phyloP scores from a whole-genome alignment of 2,113 vertebrate species.

The Alethe diademata region DNA sequence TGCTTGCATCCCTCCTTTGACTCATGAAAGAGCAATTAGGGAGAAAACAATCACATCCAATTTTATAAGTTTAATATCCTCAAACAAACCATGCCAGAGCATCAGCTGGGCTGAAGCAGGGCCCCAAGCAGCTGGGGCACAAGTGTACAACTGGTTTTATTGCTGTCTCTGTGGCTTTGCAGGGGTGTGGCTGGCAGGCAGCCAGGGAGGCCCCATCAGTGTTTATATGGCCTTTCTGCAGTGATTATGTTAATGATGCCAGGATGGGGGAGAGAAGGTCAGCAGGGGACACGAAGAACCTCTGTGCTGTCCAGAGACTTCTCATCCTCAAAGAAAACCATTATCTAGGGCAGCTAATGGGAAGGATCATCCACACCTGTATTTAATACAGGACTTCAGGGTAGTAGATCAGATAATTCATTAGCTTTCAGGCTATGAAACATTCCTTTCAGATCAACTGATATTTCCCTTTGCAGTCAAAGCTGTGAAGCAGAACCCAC shows the following conservation, averaged over 20 bases:
- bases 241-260: background rate
- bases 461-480: background rate
- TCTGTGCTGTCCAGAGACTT: background rate
- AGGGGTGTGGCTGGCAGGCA: conserved; percentile 36
- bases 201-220: conserved; percentile 17
- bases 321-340: background rate
- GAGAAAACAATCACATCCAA: background rate
- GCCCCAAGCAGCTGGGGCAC: conserved; percentile 39
- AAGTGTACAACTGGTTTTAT: conserved; percentile 28
- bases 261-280: background rate
- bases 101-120: conserved; percentile 49
- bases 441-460: background rate
- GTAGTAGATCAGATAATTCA: background rate
- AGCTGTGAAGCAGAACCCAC: background rate
- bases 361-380: background rate
- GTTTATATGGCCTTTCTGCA: background rate
- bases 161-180: conserved; percentile 34
- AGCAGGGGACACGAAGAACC: background rate
- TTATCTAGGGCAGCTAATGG: background rate
- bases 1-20: background rate
- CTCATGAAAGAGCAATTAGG: background rate
- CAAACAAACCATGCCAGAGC: conserved; percentile 1
- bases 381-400: background rate
- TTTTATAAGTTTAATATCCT: conserved; percentile 32
- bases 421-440: background rate